A percentile compares a stretch with the other conserved stretches of the same genome.
Evolutionary conservation across 2,797 vertebrate genomes (phyloP).

Genomic region (Gymnothorax javanicus): DNA sequence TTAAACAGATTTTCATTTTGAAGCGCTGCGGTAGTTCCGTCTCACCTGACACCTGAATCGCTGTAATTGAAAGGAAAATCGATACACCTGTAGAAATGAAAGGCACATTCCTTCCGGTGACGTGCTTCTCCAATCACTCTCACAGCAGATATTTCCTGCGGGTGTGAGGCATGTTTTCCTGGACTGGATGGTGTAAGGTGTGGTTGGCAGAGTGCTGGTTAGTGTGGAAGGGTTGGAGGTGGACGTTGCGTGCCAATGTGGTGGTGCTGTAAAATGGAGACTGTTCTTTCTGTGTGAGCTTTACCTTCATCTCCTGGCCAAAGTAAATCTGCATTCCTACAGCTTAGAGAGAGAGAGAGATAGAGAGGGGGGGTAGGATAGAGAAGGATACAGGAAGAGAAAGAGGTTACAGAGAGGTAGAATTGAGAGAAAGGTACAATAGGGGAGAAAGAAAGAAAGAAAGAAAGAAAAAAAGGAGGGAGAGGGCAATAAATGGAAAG

Average conservation of each 20-base stretch:
- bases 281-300: conserved; percentile 45
- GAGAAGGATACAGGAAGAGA: background rate
- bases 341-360: conserved; percentile 44
- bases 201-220: background rate
- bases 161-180: too few relatives aligned
- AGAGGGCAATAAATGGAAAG: background rate
- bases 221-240: too few relatives aligned
- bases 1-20: too few relatives aligned
- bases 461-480: background rate
- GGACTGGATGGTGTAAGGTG: background rate
- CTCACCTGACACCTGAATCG: background rate
- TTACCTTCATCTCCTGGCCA: conserved; percentile 56
- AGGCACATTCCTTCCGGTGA: background rate
- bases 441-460: conserved; percentile 8
- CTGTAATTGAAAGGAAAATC: conserved; percentile 13
- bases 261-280: conserved; percentile 34
- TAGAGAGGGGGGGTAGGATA: conserved; percentile 41
- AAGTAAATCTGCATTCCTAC: too few relatives aligned
- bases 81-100: background rate
- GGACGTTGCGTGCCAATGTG: conserved; percentile 40
- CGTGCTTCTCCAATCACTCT: conserved; percentile 6
- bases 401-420: conserved; percentile 30
- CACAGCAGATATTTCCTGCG: background rate
- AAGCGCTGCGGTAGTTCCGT: background rate
- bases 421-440: conserved; percentile 12